Conservation (phyloP, 2,113 vertebrate species). For the Heterocephalus glaber region DNA sequence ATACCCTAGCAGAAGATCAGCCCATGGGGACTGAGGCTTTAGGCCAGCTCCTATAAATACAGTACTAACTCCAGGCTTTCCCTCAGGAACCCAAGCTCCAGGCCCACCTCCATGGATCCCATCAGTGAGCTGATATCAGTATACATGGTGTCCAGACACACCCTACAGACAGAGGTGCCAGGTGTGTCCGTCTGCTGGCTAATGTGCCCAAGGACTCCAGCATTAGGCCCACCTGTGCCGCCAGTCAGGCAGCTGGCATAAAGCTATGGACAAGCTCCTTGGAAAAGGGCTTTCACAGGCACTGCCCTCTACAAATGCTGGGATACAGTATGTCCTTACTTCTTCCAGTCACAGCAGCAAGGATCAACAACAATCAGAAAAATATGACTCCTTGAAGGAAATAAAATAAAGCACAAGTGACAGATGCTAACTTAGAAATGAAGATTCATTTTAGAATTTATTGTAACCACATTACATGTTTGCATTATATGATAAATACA, state of each 20-base stretch:
- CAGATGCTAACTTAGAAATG: background rate
- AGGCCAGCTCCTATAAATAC: background rate
- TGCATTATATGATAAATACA: background rate
- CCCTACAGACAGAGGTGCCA: background rate
- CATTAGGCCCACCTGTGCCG: background rate
- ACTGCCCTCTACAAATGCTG: background rate
- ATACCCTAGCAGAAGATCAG: background rate
- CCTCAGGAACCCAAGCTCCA: background rate
- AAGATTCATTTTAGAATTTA: background rate
- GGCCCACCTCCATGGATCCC: background rate
- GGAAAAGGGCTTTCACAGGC: background rate
- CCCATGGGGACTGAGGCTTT: too few species aligned
- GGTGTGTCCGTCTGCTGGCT: background rate
- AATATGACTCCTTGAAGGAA: background rate
- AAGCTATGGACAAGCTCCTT: background rate
- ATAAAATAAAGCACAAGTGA: background rate
- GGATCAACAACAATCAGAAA: background rate
- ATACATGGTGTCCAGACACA: too few species aligned
- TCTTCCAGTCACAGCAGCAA: background rate
- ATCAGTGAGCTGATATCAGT: too few species aligned
- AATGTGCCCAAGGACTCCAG: too few species aligned
- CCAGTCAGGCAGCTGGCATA: background rate
- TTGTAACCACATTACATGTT: background rate
- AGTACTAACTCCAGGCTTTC: background rate
- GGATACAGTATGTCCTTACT: background rate